Conservation (phyloP, 2,113 vertebrate genomes). For the Rhipidura dahli region DNA sequence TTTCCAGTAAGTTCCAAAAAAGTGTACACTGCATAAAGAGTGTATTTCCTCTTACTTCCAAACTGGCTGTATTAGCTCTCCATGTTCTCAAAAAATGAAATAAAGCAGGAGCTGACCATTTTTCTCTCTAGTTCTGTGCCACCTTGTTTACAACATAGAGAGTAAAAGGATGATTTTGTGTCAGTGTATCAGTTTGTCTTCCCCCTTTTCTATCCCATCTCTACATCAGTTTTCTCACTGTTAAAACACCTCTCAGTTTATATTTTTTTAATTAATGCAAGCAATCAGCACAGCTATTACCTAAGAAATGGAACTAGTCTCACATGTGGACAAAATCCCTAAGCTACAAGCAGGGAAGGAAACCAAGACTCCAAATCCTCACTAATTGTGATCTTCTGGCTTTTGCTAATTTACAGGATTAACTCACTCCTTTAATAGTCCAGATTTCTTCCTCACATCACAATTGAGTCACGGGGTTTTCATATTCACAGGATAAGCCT, state of each 20-base stretch:
- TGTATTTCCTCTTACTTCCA: background rate
- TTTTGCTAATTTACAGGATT: constrained; percentile 64
- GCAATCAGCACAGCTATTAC: background rate
- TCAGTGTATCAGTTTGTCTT: background rate
- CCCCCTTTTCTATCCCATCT: background rate
- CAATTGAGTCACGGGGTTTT: constrained; percentile 66
- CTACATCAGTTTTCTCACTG: background rate
- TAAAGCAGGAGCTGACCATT: background rate
- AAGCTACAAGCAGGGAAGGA: constrained; percentile 10
- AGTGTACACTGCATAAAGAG: background rate
- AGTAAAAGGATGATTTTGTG: background rate
- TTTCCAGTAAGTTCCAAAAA: background rate
- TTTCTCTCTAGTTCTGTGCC: background rate
- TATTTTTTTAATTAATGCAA: background rate
- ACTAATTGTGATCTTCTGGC: constrained; percentile 64
- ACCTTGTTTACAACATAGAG: background rate
- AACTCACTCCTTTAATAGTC: constrained; percentile 39
- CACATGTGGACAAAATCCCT: constrained; percentile 16
- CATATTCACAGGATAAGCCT: constrained; percentile 64
- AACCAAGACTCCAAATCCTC: constrained; percentile 59
- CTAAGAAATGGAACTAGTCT: constrained; percentile 1
- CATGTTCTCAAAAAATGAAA: background rate
- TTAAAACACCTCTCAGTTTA: background rate
- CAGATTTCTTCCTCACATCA: constrained; percentile 56
- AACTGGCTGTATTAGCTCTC: background rate